Base-by-base conservation (phyloP, 2,797 vertebrate species). In the Pangasius larnaudii region DNA sequence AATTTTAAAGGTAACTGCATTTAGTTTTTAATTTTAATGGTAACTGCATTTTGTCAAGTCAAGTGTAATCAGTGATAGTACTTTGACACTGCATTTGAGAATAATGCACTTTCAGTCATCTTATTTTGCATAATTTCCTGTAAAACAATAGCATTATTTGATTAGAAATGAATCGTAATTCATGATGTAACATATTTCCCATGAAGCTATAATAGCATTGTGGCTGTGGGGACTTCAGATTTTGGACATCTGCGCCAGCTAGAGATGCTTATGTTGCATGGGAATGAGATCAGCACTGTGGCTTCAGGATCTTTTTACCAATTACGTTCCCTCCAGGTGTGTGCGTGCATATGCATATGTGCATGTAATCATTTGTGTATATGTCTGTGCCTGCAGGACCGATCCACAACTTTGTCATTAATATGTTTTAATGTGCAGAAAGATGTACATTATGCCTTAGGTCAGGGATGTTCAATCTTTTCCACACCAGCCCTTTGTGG, bases 191-290 rank as follows among this genome's bases (percentile, higher is more conserved):
- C 85, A 59, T 88, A 69, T 87, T 30, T 82, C 71, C 22, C 33
- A 1, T 85, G 42, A 53, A 97, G 96, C 53, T 97, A 96, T 85
- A 97, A 97, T 94, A 97, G 95, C 89, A 94, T 97, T 93, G 95
- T 90, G 2, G 92, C 93, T 78, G 93, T 97, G 92, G 93, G 94
- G 49, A 93, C 93, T 85, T 94, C 95, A 77, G 94, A 96, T 91
- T 95, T 96, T 90, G 91, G 92, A 92, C 93, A 93, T 59, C 93
- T 97, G 42, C 93, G 79, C 82, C 93, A 94, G 90, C 93, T 96
- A 92, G 96, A 97, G 94, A 96, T 96, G 94, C 95, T 97, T 85
- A 96, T 97, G 96, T 91, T 97, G 85, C 96, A 97, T 86, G 96
- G 96, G 77, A 97, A 97, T 9, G 94, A 96, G 92, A 96, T 97